Evolutionary conservation across 2,113 vertebrate genomes (phyloP), one percentile per base, ranked within the genome.

Genomic region (Corydoras maculifer): DNA sequence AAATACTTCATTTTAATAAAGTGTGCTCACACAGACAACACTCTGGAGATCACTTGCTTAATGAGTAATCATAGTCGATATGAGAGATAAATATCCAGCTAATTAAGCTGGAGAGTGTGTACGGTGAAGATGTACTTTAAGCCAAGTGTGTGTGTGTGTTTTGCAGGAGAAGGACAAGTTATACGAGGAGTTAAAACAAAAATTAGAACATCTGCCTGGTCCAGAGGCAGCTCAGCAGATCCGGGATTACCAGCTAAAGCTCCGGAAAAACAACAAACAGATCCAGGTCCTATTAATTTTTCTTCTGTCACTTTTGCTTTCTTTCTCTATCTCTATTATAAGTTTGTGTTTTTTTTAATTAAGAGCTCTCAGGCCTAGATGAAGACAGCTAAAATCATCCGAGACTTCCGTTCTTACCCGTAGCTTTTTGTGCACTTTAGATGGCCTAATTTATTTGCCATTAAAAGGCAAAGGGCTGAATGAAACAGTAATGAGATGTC

Each of bases 151-250:
- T 69, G 60, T 35, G 6, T 64, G 18, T 50, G 32, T 74, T 63
- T 32, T 68, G 57, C 76, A 99, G 95, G 93, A 96, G 71, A 97
- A 98, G 77, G 97, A 99, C 75, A 97, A 91, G 69, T 83, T 96
- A 31, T 98, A 97, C 0, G 85, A 95, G 78, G 94, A 98, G 25
- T 82, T 98, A 78, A 97, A 96, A 81, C 90, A 89, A 1, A 80
- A 43, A 68, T 76, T 98, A 83, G 89, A 93, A 10, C 87, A 89
- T 4, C 93, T 91, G 82, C 95, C 96, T 0, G 96, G 96, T 13
- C 93, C 94, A 0, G 93, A 98, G 80, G 93, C 91, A 0, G 84
- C 82, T 0, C 91, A 98, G 15, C 93, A 98, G 84, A 87, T 99
- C 48, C 91, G 92, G 74, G 86, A 91, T 60, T 93, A 90, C 79